Base-by-base conservation (phyloP, 1,140 invertebrate species). In the Hesperophylax magnus region DNA sequence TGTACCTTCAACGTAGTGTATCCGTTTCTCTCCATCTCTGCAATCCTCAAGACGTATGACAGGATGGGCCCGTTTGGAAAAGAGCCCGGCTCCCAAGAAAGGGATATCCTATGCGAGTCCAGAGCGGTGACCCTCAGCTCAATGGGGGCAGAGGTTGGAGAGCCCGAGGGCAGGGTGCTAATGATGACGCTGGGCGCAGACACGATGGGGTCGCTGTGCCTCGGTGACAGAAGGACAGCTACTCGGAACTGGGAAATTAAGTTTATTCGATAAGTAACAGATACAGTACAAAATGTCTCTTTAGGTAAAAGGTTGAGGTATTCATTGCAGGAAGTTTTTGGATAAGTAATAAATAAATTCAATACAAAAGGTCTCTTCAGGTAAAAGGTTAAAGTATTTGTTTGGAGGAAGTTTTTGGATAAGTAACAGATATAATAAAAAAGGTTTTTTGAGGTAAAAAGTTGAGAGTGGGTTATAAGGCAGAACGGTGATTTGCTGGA, bases 41-140 rank as follows among this genome's bases (percentile, higher is more conserved):
- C 90, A 22, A 95, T 91, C 84, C 94, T 91, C 61, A 97, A 89
- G 69, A 95, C 93, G 90, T 97, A 98, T 60, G 95, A 96, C 61
- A 97, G 92, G 82, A 98, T 90, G 79, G 95, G 96, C 75, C 96
- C 97, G 87, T 97, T 97, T 24, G 94, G 94, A 86, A 96, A 97
- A 14, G 92, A 91, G 15, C 97, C 97, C 6, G 96, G 94, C 87
- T 94, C 93, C 97, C 97, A 98, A 82, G 94, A 95, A 15, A 98
- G 92, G 77, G 95, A 95, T 31, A 98, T 93, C 81, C 96, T 92
- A 80, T 92, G 93, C n/a, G 94, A 92, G 86, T 97, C 96, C 47
- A 97, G 92, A 0, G 96, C 93, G 34, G 94, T 92, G n/a, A 95
- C 91, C 82, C 94, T 92, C 79, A 97, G 91, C 80, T 94, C 93